Base-by-base conservation (phyloP, 2,113 vertebrate species). In the Gopherus evgoodei region DNA sequence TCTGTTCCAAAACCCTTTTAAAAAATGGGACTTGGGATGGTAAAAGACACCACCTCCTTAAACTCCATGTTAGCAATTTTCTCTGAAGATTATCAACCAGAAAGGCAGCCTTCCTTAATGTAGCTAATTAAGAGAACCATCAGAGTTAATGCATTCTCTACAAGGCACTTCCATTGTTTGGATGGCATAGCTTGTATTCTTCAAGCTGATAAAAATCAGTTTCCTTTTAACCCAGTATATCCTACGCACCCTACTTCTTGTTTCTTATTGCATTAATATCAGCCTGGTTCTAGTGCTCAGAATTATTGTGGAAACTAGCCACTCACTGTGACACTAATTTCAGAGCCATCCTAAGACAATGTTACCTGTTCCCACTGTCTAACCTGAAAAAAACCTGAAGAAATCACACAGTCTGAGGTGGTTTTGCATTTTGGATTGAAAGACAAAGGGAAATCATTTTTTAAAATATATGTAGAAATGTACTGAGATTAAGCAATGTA, bases 281-380 rank as follows among this genome's bases (percentile, higher is more conserved):
- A 97, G 75, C 92, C 89, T 92, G 81, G 59, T 94, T 84, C 86
- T 90, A 94, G 94, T 84, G 76, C 8, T 93, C 82, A 65, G 84
- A 95, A 88, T 83, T 49, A 56, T 65, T 93, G 84, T 75, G 88
- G 62, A 95, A 95, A 91, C 92, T 95, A 94, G 91, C 94, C 96
- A 96, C 94, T 95, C 90, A 97, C 94, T 95, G 94, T 96, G 94
- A 96, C 97, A 96, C 97, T 98, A 96, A 98, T 98, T 98, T 98
- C 96, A 93, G 96, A 95, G 94, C 97, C 97, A 97, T 97, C 97
- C 96, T 96, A 96, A 98, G 96, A 97, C 96, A 98, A 98, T 97
- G 97, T 98, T 97, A 97, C 97, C 96, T 96, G 94, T 97, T 97
- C 97, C 96, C 90, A 94, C 94, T 97, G 91, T 96, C 96, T 96